phyloP scores from a whole-genome alignment of 2,113 vertebrate species.

The Silurus glanis region DNA sequence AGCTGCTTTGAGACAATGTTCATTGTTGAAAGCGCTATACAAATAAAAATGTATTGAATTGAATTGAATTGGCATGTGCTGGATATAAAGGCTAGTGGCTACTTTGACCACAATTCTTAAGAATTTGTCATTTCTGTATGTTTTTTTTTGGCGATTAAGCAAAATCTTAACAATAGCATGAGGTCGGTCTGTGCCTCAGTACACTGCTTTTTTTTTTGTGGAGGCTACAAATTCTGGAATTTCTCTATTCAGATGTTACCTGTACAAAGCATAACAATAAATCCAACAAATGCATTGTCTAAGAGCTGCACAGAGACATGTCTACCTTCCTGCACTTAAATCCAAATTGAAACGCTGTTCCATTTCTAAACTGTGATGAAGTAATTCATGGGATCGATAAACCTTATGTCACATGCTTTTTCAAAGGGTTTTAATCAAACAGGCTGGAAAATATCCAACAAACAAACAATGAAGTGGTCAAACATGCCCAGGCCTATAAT shows the following conservation, averaged over 20 bases:
- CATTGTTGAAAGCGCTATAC: no score
- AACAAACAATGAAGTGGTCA: neutral
- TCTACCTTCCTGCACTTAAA: neutral
- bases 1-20: no score
- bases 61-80: no score
- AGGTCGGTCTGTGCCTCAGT: neutral
- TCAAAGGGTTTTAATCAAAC: neutral
- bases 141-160: neutral
- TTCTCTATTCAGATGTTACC: neutral
- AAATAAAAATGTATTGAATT: no score
- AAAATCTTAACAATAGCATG: neutral
- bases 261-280: neutral
- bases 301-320: neutral
- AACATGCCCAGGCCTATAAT: neutral
- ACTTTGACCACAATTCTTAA: neutral
- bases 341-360: neutral
- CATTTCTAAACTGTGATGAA: neutral
- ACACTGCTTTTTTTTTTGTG: neutral
- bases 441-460: neutral
- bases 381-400: neutral
- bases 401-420: neutral
- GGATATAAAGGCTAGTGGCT: neutral
- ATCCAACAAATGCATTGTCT: neutral
- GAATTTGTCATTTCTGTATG: no score
- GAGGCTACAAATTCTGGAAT: neutral